These are phyloP conservation scores for Charadrius vociferus DNA, from an alignment of 2,113 vertebrate species.

Conservation along the genomic window DNA sequence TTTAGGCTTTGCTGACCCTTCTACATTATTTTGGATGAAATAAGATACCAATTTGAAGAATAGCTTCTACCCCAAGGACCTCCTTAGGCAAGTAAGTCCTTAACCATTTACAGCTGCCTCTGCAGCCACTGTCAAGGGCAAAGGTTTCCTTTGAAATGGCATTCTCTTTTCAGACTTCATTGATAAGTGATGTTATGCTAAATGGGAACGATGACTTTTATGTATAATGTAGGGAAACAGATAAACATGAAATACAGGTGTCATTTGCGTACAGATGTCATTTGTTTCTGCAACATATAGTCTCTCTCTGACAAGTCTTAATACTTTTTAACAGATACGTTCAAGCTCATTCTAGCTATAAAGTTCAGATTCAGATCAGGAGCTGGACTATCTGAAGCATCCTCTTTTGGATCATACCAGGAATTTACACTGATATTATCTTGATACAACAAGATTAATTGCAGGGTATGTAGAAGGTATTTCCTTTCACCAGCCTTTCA, in stretches of 20 bases:
- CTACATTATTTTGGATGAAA: background rate
- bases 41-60: background rate
- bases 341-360: background rate
- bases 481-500: background rate
- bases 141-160: background rate
- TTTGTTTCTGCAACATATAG: background rate
- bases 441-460: background rate
- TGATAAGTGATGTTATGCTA: background rate
- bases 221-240: background rate
- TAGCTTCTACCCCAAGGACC: background rate
- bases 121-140: background rate
- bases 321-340: background rate
- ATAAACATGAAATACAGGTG: background rate
- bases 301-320: background rate
- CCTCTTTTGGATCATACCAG: background rate
- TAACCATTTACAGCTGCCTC: background rate
- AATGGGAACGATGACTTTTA: background rate
- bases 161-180: background rate
- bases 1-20: background rate
- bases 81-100: background rate
- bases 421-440: background rate
- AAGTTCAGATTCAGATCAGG: background rate
- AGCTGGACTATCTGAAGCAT: background rate
- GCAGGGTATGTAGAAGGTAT: background rate
- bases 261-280: background rate